Evolutionary conservation across 1,140 invertebrate species (phyloP).

Genomic region (Latrodectus geometricus): DNA sequence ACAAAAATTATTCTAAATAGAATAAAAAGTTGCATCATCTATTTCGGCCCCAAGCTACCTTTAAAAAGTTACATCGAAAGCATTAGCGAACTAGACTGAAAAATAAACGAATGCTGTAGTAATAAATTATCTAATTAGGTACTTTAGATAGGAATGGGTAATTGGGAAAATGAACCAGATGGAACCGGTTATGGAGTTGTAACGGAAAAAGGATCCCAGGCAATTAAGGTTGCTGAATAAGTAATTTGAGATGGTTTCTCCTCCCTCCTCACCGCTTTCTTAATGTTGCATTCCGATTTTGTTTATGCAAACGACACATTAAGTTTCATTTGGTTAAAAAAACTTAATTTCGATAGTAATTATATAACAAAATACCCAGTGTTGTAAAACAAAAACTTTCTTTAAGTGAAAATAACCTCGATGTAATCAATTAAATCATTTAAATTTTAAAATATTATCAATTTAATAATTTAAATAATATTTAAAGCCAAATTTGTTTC

Average conservation of each 20-base stretch:
- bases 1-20: not conserved
- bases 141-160: slow-evolving; percentile 22
- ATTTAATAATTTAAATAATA: too few species aligned
- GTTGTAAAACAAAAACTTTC: too few species aligned
- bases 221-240: not conserved
- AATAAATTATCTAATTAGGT: slow-evolving; percentile 30
- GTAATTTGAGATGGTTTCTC: not conserved
- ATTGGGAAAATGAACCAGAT: slow-evolving; percentile 8
- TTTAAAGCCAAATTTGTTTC: too few species aligned
- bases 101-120: not conserved
- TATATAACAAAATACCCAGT: too few species aligned
- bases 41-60: not conserved
- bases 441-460: too few species aligned
- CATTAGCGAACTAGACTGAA: too few species aligned
- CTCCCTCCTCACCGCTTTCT: not conserved
- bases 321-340: not conserved
- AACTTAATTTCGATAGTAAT: not conserved
- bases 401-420: too few species aligned
- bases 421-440: too few species aligned
- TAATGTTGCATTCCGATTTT: not conserved
- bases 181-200: not conserved
- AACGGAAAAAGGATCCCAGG: too few species aligned
- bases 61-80: too few species aligned
- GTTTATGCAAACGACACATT: not conserved
- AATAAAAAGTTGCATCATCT: not conserved